Evolutionary conservation across 2,797 vertebrate genomes (phyloP).

Genomic region (Rhabdomys pumilio): DNA sequence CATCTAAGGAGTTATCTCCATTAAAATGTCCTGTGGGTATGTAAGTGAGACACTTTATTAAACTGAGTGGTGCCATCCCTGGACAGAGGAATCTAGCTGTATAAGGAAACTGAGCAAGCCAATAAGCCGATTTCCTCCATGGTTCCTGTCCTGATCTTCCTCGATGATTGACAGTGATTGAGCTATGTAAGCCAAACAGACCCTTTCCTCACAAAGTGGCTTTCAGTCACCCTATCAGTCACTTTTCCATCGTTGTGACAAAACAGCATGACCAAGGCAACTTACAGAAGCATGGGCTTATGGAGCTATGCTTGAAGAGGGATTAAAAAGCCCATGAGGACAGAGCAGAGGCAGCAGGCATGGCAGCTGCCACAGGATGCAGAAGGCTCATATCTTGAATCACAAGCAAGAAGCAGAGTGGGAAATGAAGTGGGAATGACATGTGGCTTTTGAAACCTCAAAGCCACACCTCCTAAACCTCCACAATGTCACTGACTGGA

Average conservation of each 20-base stretch:
- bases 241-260: neutral
- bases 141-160: neutral
- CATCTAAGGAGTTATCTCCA: neutral
- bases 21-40: neutral
- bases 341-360: neutral
- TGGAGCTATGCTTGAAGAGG: neutral
- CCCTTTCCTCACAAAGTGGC: neutral
- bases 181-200: neutral
- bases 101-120: neutral
- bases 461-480: neutral
- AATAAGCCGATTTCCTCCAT: neutral
- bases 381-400: neutral
- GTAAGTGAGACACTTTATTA: neutral
- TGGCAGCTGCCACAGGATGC: no score
- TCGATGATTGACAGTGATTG: neutral
- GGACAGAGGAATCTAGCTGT: neutral
- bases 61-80: neutral
- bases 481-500: neutral
- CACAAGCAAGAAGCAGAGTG: neutral
- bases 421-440: neutral
- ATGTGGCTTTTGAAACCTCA: neutral
- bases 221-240: neutral
- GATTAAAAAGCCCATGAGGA: neutral
- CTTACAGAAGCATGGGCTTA: neutral
- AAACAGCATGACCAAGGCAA: neutral